Evolutionary conservation across 2,797 vertebrate species (phyloP).

Genomic region (Halcyon badia): DNA sequence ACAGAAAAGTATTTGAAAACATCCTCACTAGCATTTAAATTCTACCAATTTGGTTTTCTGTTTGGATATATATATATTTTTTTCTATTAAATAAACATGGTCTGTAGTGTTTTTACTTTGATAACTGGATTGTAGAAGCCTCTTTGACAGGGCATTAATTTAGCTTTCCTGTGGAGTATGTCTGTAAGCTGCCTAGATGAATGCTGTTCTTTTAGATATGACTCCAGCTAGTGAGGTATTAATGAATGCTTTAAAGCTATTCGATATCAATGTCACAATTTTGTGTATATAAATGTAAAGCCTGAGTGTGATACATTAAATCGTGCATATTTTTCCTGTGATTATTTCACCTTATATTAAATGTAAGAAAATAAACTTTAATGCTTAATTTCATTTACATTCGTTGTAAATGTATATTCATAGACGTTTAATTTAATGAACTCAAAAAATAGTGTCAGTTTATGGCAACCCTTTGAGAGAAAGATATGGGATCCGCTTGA

Average conservation of each 20-base stretch:
- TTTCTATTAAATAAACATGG: not conserved
- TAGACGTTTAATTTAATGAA: not conserved
- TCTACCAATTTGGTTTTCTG: not conserved
- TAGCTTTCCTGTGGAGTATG: not conserved
- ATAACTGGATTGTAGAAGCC: not conserved
- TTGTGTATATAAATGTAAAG: not conserved
- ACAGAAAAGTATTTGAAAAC: not conserved
- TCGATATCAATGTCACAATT: not conserved
- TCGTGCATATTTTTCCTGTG: not conserved
- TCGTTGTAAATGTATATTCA: too few species aligned
- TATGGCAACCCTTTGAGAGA: not conserved
- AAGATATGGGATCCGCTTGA: not conserved
- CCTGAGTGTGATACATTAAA: rapidly evolving
- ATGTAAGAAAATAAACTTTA: not conserved
- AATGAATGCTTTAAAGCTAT: not conserved
- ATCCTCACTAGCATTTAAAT: not conserved
- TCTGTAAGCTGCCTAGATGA: not conserved
- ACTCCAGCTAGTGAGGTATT: not conserved
- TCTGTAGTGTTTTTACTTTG: not conserved
- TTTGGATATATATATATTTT: not conserved
- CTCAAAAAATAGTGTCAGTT: not conserved
- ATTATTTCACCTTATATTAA: not conserved
- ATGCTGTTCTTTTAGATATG: not conserved
- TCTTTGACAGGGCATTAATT: not conserved
- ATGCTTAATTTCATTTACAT: not conserved